Evolutionary conservation across 2,113 vertebrate genomes (phyloP).

Genomic region (Ramphastos sulfuratus): DNA sequence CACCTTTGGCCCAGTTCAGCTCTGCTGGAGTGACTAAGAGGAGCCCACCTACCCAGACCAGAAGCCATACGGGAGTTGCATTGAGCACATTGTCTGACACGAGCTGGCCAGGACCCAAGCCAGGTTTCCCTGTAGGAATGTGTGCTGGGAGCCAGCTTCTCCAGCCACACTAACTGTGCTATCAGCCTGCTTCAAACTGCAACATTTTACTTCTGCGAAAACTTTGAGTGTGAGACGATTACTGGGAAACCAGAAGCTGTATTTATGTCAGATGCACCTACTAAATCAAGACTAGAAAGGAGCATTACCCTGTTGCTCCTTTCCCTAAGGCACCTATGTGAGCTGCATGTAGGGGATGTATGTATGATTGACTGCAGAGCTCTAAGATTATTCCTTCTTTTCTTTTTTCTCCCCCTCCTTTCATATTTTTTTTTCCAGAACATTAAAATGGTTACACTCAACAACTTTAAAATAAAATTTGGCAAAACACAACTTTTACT

Average conservation of each 20-base stretch:
- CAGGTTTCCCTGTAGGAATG: constrained; percentile 34
- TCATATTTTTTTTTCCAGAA: neutral
- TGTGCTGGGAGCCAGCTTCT: neutral
- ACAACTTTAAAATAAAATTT: constrained; percentile 47
- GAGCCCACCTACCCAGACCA: constrained; percentile 44
- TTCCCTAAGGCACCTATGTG: neutral
- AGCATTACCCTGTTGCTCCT: neutral
- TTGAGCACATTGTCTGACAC: neutral
- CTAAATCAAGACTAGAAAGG: constrained; percentile 25
- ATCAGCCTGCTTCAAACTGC: neutral
- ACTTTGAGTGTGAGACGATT: neutral
- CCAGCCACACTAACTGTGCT: neutral
- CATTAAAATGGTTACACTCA: constrained; percentile 29
- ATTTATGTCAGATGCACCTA: constrained; percentile 34
- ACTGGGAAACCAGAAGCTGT: neutral
- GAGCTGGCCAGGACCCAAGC: constrained; percentile 1
- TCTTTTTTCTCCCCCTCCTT: neutral
- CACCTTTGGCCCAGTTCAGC: neutral
- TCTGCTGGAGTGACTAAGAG: neutral
- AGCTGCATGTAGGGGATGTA: neutral
- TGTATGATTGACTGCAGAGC: neutral
- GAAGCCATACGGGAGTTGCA: neutral
- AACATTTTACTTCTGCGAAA: neutral
- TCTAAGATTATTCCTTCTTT: neutral
- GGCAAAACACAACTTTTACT: constrained; percentile 28